Percentiles rank a stretch among this genome's conserved stretches.
Conservation (phyloP, 1,140 invertebrate genomes). For the Orius laevigatus region DNA sequence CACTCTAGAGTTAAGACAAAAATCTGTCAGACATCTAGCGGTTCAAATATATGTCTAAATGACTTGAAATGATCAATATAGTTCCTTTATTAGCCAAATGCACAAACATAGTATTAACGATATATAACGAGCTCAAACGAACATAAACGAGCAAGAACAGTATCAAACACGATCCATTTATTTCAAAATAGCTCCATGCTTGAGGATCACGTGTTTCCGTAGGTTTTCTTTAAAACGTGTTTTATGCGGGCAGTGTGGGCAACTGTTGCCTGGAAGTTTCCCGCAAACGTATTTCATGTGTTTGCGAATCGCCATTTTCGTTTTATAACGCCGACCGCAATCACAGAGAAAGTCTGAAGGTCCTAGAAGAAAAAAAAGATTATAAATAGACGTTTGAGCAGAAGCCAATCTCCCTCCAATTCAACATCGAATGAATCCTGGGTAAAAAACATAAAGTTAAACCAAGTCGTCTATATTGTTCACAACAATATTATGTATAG, state of each 20-base stretch:
- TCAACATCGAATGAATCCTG: neutral
- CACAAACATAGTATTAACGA: too few relatives aligned
- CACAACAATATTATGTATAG: slow-evolving; percentile 8
- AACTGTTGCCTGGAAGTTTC: neutral
- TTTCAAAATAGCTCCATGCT: slow-evolving; percentile 1
- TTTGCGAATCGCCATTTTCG: slow-evolving; percentile 5
- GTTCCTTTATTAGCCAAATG: too few relatives aligned
- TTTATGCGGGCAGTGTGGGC: slow-evolving; percentile 2
- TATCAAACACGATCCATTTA: neutral
- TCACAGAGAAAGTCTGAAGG: neutral
- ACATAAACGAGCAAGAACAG: neutral
- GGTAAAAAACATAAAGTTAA: too few relatives aligned
- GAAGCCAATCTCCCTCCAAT: neutral
- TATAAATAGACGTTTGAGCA: neutral
- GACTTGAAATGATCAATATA: too few relatives aligned
- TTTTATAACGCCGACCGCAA: slow-evolving; percentile 11
- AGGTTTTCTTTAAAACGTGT: slow-evolving; percentile 14
- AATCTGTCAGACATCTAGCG: too few relatives aligned
- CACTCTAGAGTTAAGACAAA: too few relatives aligned
- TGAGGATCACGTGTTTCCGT: slow-evolving; percentile 11
- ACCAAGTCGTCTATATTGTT: too few relatives aligned
- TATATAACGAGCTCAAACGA: neutral
- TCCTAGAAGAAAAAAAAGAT: neutral
- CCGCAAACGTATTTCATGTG: slow-evolving; percentile 5
- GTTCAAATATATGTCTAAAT: too few relatives aligned